Base-by-base conservation (phyloP, 1,140 invertebrate genomes). In the Drosophila ananassae region DNA sequence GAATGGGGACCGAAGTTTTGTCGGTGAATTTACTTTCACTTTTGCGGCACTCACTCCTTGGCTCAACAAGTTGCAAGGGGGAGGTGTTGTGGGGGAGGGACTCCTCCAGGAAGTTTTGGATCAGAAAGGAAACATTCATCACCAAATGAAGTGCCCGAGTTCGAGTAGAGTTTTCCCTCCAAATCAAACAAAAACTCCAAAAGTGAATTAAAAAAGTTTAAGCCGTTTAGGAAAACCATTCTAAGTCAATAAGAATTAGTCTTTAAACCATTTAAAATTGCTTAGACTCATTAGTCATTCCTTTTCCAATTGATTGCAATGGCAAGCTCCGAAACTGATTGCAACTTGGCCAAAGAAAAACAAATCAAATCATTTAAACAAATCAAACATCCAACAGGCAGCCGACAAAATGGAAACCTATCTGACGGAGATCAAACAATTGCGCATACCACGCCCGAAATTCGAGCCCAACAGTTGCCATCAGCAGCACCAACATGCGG, bases 401-500 rank as follows among this genome's bases (percentile, higher is more conserved):
- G 44, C 59, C 41, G 58, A 50, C 78, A 85, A 47, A 66, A 97
- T 97, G 96, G 96, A 97, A 89, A 95, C 95, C 71, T 97, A 96
- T 95, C 92, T 97, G 76, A 95, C 94, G 51, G 96, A 97, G 87
- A 95, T 97, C 28, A 96, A 97, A 92, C 94, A 95, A 79, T 95
- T 97, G 59, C 93, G 95, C 71, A 97, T 97, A 73, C 96, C 96
- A 52, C 93, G 96, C 63, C 96, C 96, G 30, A 97, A 97, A 93
- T 96, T 97, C 85, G 95, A 95, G 64, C 94, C 93, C 72, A 94
- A 76, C 94, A 94, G 85, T 94, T 95, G 87, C 94, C 95, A 47
- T 94, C 95, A 32, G 95, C 95, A 90, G 59, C 82, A 92, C 91
- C 61, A 87, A 46, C 82, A 85, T 69, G 81, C 81, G 95, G 95